Base-by-base conservation (phyloP, 2,888 invertebrate genomes). In the Epinotia brunnichana region DNA sequence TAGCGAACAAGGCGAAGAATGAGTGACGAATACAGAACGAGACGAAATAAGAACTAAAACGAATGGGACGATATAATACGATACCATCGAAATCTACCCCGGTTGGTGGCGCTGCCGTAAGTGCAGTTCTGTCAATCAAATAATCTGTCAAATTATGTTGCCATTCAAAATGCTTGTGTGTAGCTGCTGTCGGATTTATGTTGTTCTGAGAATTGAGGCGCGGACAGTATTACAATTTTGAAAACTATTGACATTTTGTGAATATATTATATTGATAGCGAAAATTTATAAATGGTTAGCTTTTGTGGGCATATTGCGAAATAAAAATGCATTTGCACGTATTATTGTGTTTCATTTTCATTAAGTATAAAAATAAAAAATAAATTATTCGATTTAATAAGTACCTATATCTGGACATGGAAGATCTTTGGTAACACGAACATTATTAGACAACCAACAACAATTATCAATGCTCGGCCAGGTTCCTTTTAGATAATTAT, bases 261-360 rank as follows among this genome's bases (percentile, higher is more conserved):
- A 86, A 90, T 88, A 88, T 84, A 85, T 84, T 87, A 86, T 85
- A 87, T 86, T 82, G 82, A 86, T 90, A 91, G 89, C 81, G 85
- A 87, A 84, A 90, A 85, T 90, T 90, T 91, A 90, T 88, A 83
- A 82, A 90, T 78, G 83, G 90, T 90, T 91, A 90, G 92, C 92
- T 91, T 93, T 91, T 91, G 91, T 91, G 92, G 85, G 91, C 91
- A 90, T 92, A 89, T 91, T 92, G 92, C 88, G 83, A 81, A 91
- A 87, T 90, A 91, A 92, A 92, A 87, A 85, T 76, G 89, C 91
- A 86, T 91, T 87, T 89, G 91, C 91, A 91, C 84, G 86, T 84
- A 77, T 74, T 77, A 75, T 77, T 77, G 79, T 75, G 80, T 90
- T 88, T 89, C 83, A 86, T 86, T 89, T 83, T 77, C 69, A 78